Evolutionary conservation across 92 coral and sea anemone species (phyloP).

Genomic region (Porites rus): DNA sequence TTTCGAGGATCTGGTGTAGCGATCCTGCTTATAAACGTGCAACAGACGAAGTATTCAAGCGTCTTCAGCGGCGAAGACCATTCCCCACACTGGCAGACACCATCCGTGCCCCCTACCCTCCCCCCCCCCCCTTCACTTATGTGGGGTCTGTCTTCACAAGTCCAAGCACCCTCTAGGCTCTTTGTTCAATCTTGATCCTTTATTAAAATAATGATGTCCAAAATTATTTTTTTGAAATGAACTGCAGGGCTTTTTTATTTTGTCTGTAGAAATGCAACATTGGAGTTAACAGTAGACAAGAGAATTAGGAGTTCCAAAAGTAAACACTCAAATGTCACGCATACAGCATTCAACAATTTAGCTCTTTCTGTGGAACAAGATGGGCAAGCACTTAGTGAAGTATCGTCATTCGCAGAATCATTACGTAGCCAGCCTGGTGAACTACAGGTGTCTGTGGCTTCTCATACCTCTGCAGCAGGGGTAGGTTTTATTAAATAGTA

Average conservation of each 20-base stretch:
- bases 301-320: neutral
- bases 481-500: neutral
- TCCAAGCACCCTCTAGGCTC: too few species aligned
- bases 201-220: too few species aligned
- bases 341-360: constrained; percentile 15
- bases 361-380: constrained; percentile 45
- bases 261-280: constrained; percentile 26
- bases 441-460: constrained; percentile 18
- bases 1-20: too few species aligned
- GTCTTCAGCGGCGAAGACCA: too few species aligned
- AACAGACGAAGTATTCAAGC: too few species aligned
- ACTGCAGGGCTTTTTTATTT: neutral
- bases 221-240: too few species aligned
- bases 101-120: too few species aligned
- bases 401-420: constrained; percentile 55
- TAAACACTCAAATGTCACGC: neutral
- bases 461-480: constrained; percentile 1
- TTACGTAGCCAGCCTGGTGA: constrained; percentile 27
- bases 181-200: too few species aligned
- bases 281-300: constrained; percentile 11
- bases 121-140: too few species aligned
- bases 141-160: too few species aligned
- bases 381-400: constrained; percentile 64
- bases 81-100: too few species aligned
- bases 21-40: too few species aligned